phyloP scores from a whole-genome alignment of 2,888 invertebrate genomes.

The Rutpela maculata region DNA sequence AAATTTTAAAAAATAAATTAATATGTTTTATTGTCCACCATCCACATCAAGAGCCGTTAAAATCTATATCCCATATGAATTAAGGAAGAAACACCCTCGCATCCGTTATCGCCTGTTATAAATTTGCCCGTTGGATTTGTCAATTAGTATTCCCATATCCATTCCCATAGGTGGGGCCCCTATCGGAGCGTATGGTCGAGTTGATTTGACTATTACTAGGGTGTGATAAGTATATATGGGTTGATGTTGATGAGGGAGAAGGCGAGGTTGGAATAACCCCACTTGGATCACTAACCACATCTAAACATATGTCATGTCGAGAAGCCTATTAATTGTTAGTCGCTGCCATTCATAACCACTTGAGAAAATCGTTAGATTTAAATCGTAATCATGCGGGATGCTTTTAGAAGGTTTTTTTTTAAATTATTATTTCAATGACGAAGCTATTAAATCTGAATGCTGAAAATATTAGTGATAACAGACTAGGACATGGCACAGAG shows the following conservation, averaged over 20 bases:
- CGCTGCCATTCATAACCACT: slow-evolving; percentile 59
- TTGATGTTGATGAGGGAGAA: slow-evolving; percentile 43
- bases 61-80: not conserved
- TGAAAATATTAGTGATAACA: slow-evolving; percentile 12
- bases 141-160: slow-evolving; percentile 48
- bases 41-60: not conserved
- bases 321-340: slow-evolving; percentile 61
- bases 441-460: slow-evolving; percentile 17
- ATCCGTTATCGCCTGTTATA: slow-evolving; percentile 3
- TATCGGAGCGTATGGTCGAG: slow-evolving; percentile 53
- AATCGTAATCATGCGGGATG: slow-evolving; percentile 55
- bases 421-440: slow-evolving; percentile 36
- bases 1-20: too few species aligned
- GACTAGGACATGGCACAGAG: not conserved
- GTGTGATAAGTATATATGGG: slow-evolving; percentile 63
- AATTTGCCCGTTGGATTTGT: slow-evolving; percentile 20
- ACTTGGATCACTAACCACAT: slow-evolving; percentile 62
- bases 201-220: slow-evolving; percentile 60
- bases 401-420: slow-evolving; percentile 41
- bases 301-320: slow-evolving; percentile 63
- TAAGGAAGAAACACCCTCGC: slow-evolving; percentile 2
- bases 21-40: too few species aligned
- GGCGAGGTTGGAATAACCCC: slow-evolving; percentile 49
- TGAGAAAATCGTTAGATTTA: slow-evolving; percentile 63
- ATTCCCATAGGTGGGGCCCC: slow-evolving; percentile 51